Evolutionary conservation across 2,797 vertebrate genomes (phyloP).

Genomic region (Alectoris magna): DNA sequence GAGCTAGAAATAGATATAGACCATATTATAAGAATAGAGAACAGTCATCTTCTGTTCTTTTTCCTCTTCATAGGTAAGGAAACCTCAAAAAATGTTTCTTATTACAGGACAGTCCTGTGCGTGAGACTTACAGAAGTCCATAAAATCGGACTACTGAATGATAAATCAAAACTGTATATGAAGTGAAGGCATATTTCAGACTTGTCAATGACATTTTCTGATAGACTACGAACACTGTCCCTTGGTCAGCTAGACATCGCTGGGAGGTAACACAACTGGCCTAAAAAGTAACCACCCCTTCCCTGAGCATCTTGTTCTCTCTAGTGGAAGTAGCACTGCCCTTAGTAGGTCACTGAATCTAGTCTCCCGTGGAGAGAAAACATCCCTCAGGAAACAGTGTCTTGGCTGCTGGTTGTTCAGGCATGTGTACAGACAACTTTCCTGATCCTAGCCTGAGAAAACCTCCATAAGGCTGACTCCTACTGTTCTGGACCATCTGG

Average conservation of each 20-base stretch:
- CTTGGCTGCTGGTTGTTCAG: not conserved
- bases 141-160: not conserved
- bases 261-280: not conserved
- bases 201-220: not conserved
- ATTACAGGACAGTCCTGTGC: not conserved
- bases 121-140: not conserved
- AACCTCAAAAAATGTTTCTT: not conserved
- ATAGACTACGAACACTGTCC: not conserved
- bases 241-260: not conserved
- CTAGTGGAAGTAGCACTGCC: not conserved
- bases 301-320: not conserved
- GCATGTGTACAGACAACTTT: not conserved
- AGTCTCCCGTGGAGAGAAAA: not conserved
- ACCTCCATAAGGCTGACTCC: not conserved
- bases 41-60: not conserved
- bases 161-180: not conserved
- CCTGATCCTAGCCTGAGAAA: not conserved
- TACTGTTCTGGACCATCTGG: conserved; percentile 62
- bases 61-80: rapidly evolving
- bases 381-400: not conserved
- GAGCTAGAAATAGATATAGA: not conserved
- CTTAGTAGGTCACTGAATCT: not conserved
- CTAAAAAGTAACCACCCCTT: not conserved
- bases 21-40: not conserved
- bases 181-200: not conserved